Percentiles rank a stretch among this genome's conserved stretches.
Evolutionary conservation across 2,888 invertebrate genomes (phyloP).

Genomic region (Hyposoter didymator): DNA sequence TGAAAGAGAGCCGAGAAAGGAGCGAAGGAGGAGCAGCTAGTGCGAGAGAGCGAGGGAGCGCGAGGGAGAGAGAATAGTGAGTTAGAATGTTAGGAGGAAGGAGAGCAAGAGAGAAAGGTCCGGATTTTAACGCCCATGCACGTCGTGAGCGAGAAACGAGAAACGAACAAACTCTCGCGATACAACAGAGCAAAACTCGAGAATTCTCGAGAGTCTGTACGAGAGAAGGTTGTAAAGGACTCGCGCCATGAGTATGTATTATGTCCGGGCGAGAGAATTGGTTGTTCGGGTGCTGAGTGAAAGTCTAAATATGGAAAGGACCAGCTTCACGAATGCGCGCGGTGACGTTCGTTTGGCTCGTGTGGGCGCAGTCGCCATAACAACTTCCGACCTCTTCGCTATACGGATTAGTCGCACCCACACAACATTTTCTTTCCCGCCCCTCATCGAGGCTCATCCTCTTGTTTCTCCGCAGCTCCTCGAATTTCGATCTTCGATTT

Average conservation of each 20-base stretch:
- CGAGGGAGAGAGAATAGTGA: slow-evolving; percentile 22
- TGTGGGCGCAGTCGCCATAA: slow-evolving; percentile 40
- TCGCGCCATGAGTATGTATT: background rate
- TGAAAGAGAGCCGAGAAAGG: slow-evolving; percentile 44
- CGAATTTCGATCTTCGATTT: background rate
- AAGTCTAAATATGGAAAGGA: slow-evolving; percentile 63
- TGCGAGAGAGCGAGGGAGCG: background rate
- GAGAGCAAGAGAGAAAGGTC: slow-evolving; percentile 43
- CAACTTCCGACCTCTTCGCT: slow-evolving; percentile 31
- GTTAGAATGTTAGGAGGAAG: background rate
- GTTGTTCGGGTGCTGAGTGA: slow-evolving; percentile 44
- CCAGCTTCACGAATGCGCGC: slow-evolving; percentile 38
- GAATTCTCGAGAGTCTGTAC: slow-evolving; percentile 17
- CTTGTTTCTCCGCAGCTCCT: background rate
- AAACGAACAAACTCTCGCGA: background rate
- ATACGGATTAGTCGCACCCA: slow-evolving; percentile 51
- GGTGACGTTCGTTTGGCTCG: slow-evolving; percentile 27
- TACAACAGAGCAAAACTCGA: slow-evolving; percentile 19
- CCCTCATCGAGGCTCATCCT: background rate
- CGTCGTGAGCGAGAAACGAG: slow-evolving; percentile 45
- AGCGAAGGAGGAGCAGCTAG: slow-evolving; percentile 29
- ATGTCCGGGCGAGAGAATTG: slow-evolving; percentile 34
- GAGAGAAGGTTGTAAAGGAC: slow-evolving; percentile 22
- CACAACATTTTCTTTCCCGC: slow-evolving; percentile 26
- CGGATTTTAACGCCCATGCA: slow-evolving; percentile 65